These are phyloP conservation scores for Lycia hirtaria DNA, from an alignment of 2,888 invertebrate genomes.

Conservation along the genomic window DNA sequence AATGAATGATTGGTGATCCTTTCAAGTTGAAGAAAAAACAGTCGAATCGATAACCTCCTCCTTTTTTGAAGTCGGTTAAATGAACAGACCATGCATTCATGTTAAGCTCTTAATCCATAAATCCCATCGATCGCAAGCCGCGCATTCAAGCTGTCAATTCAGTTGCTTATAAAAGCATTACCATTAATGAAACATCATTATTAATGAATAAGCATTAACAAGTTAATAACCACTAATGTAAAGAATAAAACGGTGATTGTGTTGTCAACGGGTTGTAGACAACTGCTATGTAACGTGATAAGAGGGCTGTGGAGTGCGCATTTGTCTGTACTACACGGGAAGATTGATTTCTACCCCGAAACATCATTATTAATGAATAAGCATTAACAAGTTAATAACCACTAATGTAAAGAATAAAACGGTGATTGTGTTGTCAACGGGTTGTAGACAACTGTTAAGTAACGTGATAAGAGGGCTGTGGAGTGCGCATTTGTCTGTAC, in stretches of 20 bases:
- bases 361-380: constrained; percentile 28
- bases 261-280: constrained; percentile 36
- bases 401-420: constrained; percentile 33
- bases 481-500: no score
- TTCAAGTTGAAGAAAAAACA: no score
- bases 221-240: constrained; percentile 30
- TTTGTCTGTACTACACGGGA: no score
- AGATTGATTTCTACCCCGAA: no score
- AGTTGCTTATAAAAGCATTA: constrained; percentile 24
- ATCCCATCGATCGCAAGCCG: not conserved
- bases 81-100: not conserved
- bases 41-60: no score
- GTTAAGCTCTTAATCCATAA: not conserved
- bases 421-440: constrained; percentile 38
- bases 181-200: constrained; percentile 25
- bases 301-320: no score
- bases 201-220: constrained; percentile 26
- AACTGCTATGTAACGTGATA: constrained; percentile 48
- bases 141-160: constrained; percentile 21
- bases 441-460: constrained; percentile 41
- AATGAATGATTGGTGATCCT: no score
- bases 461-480: no score
- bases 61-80: not conserved
- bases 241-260: constrained; percentile 36
- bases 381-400: constrained; percentile 26